Conservation (phyloP, 2,888 invertebrate genomes). For the Myopa testacea region DNA sequence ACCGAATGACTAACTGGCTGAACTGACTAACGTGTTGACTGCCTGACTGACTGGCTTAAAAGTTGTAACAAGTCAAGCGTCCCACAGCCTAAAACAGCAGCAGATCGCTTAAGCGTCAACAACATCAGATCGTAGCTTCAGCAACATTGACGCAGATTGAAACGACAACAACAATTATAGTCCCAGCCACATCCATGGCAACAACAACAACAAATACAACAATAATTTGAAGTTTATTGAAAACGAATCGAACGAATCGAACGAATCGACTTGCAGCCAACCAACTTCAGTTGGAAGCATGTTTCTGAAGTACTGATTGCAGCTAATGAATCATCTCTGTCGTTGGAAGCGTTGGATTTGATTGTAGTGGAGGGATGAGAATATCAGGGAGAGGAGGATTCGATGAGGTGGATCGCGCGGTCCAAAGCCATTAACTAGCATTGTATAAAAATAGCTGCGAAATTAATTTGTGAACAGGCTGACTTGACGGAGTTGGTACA, state of each 20-base stretch:
- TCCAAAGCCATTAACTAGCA: background rate
- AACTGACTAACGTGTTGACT: background rate
- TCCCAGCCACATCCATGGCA: background rate
- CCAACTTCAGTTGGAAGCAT: background rate
- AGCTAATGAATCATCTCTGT: conserved; percentile 1
- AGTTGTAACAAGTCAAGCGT: conserved; percentile 1
- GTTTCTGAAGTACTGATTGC: background rate
- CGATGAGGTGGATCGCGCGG: background rate
- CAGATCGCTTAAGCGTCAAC: background rate
- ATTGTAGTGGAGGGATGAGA: background rate
- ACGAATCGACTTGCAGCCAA: background rate
- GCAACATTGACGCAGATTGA: background rate
- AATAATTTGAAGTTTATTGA: background rate
- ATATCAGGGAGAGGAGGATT: background rate
- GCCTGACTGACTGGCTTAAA: conserved; percentile 4
- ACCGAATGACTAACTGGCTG: conserved; percentile 24
- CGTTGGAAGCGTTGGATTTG: background rate
- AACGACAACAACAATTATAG: background rate
- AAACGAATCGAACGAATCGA: conserved; percentile 23
- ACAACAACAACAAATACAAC: background rate
- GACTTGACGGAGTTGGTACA: background rate
- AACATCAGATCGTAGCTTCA: background rate
- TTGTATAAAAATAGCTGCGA: conserved; percentile 26
- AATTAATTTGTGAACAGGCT: conserved; percentile 29
- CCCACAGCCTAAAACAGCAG: background rate